Base-by-base conservation (phyloP, 2,888 invertebrate genomes). In the Drosophila setosimentum region DNA sequence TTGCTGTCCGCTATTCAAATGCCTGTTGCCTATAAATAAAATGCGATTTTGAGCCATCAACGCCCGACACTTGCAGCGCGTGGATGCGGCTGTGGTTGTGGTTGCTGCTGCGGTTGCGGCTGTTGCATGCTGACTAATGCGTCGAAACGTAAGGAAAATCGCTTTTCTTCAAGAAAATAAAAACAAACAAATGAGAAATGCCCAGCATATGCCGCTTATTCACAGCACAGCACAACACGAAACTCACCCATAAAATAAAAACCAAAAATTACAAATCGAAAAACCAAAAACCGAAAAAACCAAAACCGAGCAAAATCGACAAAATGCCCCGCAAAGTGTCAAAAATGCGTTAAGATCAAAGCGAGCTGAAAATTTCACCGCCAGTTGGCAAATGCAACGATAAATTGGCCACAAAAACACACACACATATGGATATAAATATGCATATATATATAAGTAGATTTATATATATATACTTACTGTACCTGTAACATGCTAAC, bases 311-410 rank as follows among this genome's bases (percentile, higher is more conserved):
- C 78, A 66, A 82, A 82, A 83, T 85, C 78, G 83, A 82, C 83
- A 80, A 85, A 85, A 82, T 77, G 80, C 75, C 77, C 66, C 68
- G 81, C 77, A 83, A 84, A 85, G 85, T 85, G 85, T 85, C 85
- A 85, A 87, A 85, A 85, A 85, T 81, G 84, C 85, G 85, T 85
- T 83, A 87, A 85, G 87, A 85, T 85, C 87, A 85, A 85, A 85
- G 85, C 76, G 80, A 69, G 80, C 83, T 54, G 67, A 64, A 76
- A 84, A 81, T 76, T 84, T 83, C 78, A 78, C 80, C 80, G 80
- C 78, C 83, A 76, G 77, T 85, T 83, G 86, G 81, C 82, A 77
- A 85, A 84, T 85, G 85, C 85, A 85, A 84, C 81, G 60, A 84
- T 87, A 85, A 87, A 85, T 85, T 84, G 83, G 83, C 85, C 72